Evolutionary conservation across 2,888 invertebrate genomes (phyloP).

Genomic region (Agrilus biguttatus): DNA sequence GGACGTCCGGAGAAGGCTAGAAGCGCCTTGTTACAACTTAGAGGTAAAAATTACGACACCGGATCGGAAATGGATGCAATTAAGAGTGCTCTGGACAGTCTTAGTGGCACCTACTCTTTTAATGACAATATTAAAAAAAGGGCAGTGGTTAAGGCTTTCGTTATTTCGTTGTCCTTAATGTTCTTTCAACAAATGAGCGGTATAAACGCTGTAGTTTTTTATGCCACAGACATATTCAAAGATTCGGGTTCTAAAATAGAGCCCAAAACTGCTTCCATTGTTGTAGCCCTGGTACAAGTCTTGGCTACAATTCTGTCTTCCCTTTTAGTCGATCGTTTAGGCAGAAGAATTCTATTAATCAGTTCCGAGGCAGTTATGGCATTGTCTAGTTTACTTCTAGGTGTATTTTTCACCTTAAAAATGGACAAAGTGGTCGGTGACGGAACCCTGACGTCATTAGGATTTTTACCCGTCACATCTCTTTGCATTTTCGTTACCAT

Average conservation of each 20-base stretch:
- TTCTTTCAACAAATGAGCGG: conserved; percentile 80
- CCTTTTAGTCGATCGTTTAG: conserved; percentile 64
- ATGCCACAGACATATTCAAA: conserved; percentile 58
- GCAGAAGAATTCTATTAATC: conserved; percentile 62
- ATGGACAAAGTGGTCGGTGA: conserved; percentile 23
- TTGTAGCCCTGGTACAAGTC: conserved; percentile 75
- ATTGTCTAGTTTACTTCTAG: conserved; percentile 52
- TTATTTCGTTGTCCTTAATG: conserved; percentile 69
- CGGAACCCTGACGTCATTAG: conserved; percentile 37
- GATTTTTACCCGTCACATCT: conserved; percentile 62
- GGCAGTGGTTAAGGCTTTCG: conserved; percentile 48
- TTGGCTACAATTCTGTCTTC: conserved; percentile 60
- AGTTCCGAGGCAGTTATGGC: conserved; percentile 57
- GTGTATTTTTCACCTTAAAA: conserved; percentile 50
- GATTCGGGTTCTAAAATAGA: conserved; percentile 45
- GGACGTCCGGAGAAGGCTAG: conserved; percentile 50
- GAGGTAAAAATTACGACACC: conserved; percentile 58
- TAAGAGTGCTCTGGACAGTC: conserved; percentile 38
- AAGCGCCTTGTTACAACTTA: conserved; percentile 51
- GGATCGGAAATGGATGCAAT: conserved; percentile 55
- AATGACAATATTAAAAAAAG: conserved; percentile 32
- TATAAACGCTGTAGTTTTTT: conserved; percentile 73
- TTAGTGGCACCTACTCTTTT: conserved; percentile 40
- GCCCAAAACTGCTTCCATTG: conserved; percentile 51
- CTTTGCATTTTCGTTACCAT: conserved; percentile 64